Percentiles rank a stretch among this genome's conserved stretches.
phyloP scores from a whole-genome alignment of 2,113 vertebrate genomes.

The Ia io region DNA sequence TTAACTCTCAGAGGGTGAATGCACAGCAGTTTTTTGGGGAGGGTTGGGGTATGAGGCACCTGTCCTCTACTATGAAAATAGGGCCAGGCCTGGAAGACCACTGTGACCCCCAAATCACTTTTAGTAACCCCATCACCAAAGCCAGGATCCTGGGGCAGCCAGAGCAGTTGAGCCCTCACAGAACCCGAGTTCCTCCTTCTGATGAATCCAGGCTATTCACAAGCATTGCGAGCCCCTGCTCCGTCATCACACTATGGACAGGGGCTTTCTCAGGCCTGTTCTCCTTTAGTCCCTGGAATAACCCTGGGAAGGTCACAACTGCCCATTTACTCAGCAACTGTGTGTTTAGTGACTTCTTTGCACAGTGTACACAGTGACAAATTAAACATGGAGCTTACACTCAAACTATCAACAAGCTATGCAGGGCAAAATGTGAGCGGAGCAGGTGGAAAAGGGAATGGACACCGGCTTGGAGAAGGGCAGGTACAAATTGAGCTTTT shows the following conservation, averaged over 20 bases:
- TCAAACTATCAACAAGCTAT: not conserved
- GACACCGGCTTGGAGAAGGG: not conserved
- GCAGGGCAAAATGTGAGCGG: not conserved
- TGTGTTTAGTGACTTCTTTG: not conserved
- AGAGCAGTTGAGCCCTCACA: not conserved
- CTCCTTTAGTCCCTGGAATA: not conserved
- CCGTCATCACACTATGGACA: not conserved
- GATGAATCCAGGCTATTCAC: not conserved
- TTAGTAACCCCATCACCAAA: not conserved
- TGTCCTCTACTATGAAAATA: not conserved
- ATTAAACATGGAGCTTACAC: not conserved
- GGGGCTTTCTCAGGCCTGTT: not conserved
- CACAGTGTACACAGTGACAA: accelerated
- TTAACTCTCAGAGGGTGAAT: not conserved
- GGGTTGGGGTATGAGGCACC: not conserved
- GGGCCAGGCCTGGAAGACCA: not conserved
- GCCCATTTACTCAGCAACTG: not conserved
- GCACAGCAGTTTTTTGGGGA: not conserved
- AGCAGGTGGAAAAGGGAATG: not conserved
- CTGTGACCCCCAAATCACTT: not conserved
- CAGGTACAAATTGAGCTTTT: not conserved
- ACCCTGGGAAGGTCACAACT: not conserved
- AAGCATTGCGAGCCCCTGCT: not conserved
- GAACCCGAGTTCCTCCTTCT: not conserved
- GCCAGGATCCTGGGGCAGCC: not conserved